phyloP scores from a whole-genome alignment of 2,888 invertebrate genomes.

The Drosophila quinaria region DNA sequence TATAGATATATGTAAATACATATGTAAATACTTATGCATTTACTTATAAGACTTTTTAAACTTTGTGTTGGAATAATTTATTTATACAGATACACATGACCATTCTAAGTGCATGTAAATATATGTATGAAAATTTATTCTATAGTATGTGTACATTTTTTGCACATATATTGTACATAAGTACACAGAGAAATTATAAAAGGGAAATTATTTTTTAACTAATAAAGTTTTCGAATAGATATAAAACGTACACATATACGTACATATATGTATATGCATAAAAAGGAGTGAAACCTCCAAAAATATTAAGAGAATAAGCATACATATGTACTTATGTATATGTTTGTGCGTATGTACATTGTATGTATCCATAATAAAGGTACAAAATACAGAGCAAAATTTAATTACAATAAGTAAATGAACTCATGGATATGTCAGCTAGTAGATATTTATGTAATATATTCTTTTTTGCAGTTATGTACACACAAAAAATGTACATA shows the following conservation, averaged over 20 bases:
- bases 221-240: neutral
- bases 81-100: neutral
- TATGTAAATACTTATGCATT: neutral
- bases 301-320: neutral
- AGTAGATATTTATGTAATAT: constrained; percentile 17
- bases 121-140: neutral
- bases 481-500: constrained; percentile 11
- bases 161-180: neutral
- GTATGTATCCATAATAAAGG: neutral
- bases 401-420: neutral
- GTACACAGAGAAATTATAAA: neutral
- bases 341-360: no score
- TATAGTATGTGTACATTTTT: neutral
- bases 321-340: neutral
- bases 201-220: neutral
- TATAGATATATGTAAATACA: neutral
- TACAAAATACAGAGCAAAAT: neutral
- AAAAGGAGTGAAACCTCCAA: neutral
- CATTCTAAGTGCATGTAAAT: neutral
- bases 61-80: no score
- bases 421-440: constrained; percentile 1
- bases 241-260: constrained; percentile 17
- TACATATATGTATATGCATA: constrained; percentile 1
- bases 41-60: neutral
- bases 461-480: constrained; percentile 1